A percentile compares a stretch with the other conserved stretches of the same genome.
These are phyloP conservation scores for Rhimphoctona megacephalus DNA, from an alignment of 2,888 invertebrate species.

Conservation along the genomic window DNA sequence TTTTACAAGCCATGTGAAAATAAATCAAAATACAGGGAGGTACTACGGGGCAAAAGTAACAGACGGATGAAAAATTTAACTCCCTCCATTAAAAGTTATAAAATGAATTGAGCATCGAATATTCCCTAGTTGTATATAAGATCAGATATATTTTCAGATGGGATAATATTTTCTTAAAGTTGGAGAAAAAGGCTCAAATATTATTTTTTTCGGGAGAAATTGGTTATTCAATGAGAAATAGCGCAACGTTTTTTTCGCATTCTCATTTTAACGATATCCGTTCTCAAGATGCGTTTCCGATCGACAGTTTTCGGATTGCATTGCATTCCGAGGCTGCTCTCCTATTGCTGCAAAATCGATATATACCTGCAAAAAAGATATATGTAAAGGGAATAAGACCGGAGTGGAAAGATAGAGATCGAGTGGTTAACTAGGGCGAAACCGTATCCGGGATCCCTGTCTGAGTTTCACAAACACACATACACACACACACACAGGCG, in stretches of 20 bases:
- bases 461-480: not conserved
- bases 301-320: slow-evolving; percentile 9
- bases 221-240: not conserved
- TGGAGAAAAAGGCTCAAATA: not conserved
- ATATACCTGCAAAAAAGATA: not conserved
- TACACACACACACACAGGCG: not conserved
- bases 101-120: not conserved
- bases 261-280: not conserved
- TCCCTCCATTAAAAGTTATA: not conserved
- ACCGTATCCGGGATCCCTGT: slow-evolving; percentile 18
- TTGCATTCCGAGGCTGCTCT: not conserved
- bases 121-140: not conserved
- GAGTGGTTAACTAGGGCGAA: slow-evolving; percentile 54
- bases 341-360: slow-evolving; percentile 26
- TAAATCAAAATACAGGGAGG: not conserved
- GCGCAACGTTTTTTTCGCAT: not conserved
- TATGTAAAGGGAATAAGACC: not conserved
- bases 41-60: no score
- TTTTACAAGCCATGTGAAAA: not conserved
- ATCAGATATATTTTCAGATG: not conserved
- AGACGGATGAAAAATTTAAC: no score
- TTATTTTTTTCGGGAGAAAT: not conserved
- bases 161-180: not conserved
- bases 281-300: not conserved
- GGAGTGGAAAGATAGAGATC: slow-evolving; percentile 51